Conservation (phyloP, 2,113 vertebrate species). For the Chloroceryle aenea region DNA sequence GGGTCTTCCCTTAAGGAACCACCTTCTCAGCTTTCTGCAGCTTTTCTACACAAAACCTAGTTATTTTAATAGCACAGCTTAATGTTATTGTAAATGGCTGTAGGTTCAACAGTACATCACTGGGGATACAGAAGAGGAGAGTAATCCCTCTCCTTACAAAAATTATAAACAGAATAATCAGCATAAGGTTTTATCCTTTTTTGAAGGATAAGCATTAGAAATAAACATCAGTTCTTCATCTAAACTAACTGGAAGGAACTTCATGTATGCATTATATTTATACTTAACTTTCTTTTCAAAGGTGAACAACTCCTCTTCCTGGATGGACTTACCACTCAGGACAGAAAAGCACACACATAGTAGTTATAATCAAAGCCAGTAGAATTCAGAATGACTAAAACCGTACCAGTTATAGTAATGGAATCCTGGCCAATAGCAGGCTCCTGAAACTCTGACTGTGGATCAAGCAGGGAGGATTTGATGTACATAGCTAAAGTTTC, state of each 20-base stretch:
- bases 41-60: background rate
- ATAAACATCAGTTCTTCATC: background rate
- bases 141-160: background rate
- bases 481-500: conserved; percentile 85
- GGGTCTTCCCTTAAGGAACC: background rate
- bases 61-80: background rate
- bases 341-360: conserved; percentile 5
- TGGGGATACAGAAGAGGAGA: background rate
- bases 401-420: conserved; percentile 83
- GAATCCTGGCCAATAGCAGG: conserved; percentile 77
- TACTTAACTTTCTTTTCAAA: background rate
- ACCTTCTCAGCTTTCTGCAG: background rate
- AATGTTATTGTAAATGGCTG: background rate
- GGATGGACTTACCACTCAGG: background rate
- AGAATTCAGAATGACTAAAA: conserved; percentile 28
- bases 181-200: background rate
- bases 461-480: conserved; percentile 82
- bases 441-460: conserved; percentile 77
- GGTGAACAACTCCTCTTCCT: background rate
- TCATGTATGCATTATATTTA: background rate
- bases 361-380: background rate
- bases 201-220: background rate
- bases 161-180: background rate
- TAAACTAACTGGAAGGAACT: background rate
- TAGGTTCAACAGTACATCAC: background rate